A percentile compares a stretch with the other conserved stretches of the same genome.
phyloP scores from a whole-genome alignment of 37 sponge, comb jelly and placozoan species.

The Ephydatia muelleri region DNA sequence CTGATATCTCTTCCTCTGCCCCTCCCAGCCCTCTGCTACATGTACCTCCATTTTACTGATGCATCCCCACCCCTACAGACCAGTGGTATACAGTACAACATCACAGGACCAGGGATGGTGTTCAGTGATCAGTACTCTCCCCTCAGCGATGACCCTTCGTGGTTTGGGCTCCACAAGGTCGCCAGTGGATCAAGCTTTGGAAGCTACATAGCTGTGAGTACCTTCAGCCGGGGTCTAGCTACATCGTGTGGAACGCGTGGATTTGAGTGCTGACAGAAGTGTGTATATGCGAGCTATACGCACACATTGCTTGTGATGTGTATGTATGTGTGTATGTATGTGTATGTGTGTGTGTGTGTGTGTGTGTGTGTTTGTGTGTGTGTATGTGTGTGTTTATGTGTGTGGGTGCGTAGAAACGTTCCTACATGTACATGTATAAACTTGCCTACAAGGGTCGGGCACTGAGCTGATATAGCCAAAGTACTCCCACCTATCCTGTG shows the following conservation, averaged over 20 bases:
- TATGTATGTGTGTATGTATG: no score
- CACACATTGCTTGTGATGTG: no score
- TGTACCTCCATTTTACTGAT: neutral
- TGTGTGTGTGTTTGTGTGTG: no score
- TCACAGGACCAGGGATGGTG: conserved; percentile 25
- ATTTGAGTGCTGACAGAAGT: neutral
- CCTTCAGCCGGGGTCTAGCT: no score
- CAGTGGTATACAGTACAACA: neutral
- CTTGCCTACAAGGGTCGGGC: no score
- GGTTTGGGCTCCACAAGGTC: conserved; percentile 75
- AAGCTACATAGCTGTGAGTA: conserved; percentile 60
- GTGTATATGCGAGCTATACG: neutral
- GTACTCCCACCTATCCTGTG: no score
- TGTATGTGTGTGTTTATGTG: no score
- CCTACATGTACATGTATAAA: no score
- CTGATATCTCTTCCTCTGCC: neutral
- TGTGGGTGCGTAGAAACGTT: no score
- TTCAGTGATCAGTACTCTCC: conserved; percentile 36
- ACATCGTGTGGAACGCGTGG: no score
- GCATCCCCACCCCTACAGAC: neutral
- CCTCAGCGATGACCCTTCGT: conserved; percentile 26
- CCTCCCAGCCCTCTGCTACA: neutral
- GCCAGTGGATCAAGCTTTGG: conserved; percentile 29
- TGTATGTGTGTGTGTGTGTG: no score
- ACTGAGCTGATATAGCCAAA: no score